Base-by-base conservation (phyloP, 2,113 vertebrate genomes). In the Anser cygnoides region DNA sequence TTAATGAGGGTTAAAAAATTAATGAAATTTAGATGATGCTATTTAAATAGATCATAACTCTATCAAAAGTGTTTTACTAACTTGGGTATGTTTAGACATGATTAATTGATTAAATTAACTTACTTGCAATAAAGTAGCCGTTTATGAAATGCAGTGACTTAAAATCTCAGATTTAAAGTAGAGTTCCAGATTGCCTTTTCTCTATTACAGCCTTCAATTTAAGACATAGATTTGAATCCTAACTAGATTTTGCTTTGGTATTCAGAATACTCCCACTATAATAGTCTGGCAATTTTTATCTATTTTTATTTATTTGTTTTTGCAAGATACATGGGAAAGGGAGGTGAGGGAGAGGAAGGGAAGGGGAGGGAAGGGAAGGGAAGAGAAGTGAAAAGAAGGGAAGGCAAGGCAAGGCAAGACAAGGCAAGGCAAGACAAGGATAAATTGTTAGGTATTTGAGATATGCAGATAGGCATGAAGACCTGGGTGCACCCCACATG, bases 1-100 rank as follows among this genome's bases (percentile, higher is more conserved):
- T 95, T 95, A 95, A 92, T 81, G 85, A 95, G 19, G 70, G 55
- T 74, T 97, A 87, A 95, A 96, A 91, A 84, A 22, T 73, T 94
- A 96, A 97, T 91, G n/a, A 91, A 68, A 90, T 81, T 91, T 87
- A 90, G n/a, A 95, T 85, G 18, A 50, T 92, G 44, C 25, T 90
- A 72, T 82, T 97, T 92, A 93, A 93, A 94, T 94, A 78, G 63
- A 87, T 93, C 67, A 92, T 93, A 94, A 90, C 17, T 88, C 88
- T 81, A 35, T 89, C 26, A 79, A 67, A 91, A 87, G 13, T 70
- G 12, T 86, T 96, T 73, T 96, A 91, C 25, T 63, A 62, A 87
- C 49, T 72, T 92, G 35, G 19, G 33, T 84, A 50, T 77, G 54
- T 84, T 96, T 95, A 93, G 72, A 79, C 26, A 88, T 96, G 67